Conservation (phyloP, 2,797 vertebrate species). For the Muscicapa comitata region DNA sequence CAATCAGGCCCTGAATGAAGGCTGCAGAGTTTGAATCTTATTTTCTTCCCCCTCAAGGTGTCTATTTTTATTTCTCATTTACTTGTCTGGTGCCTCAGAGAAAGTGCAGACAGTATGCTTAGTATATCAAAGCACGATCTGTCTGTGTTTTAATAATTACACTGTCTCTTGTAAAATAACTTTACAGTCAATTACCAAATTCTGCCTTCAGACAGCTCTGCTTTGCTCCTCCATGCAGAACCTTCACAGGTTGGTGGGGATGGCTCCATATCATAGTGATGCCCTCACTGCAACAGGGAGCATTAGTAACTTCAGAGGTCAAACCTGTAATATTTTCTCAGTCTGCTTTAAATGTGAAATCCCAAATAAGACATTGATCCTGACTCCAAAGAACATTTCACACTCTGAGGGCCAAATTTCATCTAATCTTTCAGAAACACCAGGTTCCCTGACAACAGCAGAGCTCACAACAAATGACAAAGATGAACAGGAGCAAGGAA, state of each 20-base stretch:
- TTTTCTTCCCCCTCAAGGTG: not conserved
- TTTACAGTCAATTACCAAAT: not conserved
- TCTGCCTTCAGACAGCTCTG: not conserved
- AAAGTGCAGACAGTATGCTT: constrained; percentile 22
- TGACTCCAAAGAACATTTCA: not conserved
- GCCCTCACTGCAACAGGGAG: not conserved
- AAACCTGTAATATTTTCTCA: not conserved
- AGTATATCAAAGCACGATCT: constrained; percentile 17
- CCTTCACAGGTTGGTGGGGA: not conserved
- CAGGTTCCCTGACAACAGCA: not conserved
- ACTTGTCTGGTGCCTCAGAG: not conserved
- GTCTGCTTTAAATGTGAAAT: not conserved
- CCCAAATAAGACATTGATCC: not conserved
- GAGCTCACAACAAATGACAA: not conserved
- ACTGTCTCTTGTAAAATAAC: not conserved
- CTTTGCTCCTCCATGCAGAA: not conserved
- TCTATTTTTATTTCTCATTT: constrained; percentile 43
- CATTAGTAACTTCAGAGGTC: not conserved
- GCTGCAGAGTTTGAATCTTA: not conserved
- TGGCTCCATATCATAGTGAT: accelerated
- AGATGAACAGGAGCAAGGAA: accelerated
- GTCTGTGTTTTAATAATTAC: constrained; percentile 45
- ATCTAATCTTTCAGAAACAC: not conserved
- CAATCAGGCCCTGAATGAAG: not conserved
- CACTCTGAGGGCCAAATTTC: not conserved